These are phyloP conservation scores for Melanargia galathea DNA, from an alignment of 2,888 invertebrate genomes.

Conservation along the genomic window DNA sequence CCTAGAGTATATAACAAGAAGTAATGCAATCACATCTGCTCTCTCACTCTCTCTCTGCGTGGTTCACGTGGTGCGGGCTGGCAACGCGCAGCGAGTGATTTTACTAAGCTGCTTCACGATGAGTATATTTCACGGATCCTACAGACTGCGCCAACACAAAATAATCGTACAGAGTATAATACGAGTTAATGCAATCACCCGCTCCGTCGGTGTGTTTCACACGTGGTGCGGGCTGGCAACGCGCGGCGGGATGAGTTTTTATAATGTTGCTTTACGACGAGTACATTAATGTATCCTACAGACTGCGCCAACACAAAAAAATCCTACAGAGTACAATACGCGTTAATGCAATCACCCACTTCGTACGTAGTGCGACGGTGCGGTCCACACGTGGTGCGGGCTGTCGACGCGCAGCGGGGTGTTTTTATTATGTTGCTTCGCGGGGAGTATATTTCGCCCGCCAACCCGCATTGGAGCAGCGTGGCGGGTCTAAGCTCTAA, in stretches of 20 bases:
- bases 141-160: neutral
- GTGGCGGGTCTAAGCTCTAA: too few relatives aligned
- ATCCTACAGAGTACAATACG: too few relatives aligned
- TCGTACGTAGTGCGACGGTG: too few relatives aligned
- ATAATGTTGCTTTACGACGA: too few relatives aligned
- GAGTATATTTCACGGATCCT: neutral
- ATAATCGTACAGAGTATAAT: neutral
- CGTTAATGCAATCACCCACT: too few relatives aligned
- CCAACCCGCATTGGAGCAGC: too few relatives aligned
- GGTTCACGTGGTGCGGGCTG: constrained; percentile 69
- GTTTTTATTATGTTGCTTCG: too few relatives aligned
- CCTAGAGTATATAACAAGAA: too few relatives aligned
- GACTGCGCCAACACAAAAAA: too few relatives aligned
- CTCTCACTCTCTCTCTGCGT: neutral
- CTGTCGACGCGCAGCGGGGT: neutral
- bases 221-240: constrained; percentile 75
- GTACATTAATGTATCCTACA: too few relatives aligned
- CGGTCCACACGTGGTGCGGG: neutral
- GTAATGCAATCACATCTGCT: neutral
- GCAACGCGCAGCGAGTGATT: constrained; percentile 69
- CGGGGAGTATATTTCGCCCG: too few relatives aligned
- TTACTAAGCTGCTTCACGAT: neutral
- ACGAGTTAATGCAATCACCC: neutral
- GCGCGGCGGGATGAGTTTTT: constrained; percentile 72
- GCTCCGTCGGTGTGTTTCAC: constrained; percentile 39